These are phyloP conservation scores for Myrmecophaga tridactyla DNA, from an alignment of 2,113 vertebrate genomes.

Conservation along the genomic window DNA sequence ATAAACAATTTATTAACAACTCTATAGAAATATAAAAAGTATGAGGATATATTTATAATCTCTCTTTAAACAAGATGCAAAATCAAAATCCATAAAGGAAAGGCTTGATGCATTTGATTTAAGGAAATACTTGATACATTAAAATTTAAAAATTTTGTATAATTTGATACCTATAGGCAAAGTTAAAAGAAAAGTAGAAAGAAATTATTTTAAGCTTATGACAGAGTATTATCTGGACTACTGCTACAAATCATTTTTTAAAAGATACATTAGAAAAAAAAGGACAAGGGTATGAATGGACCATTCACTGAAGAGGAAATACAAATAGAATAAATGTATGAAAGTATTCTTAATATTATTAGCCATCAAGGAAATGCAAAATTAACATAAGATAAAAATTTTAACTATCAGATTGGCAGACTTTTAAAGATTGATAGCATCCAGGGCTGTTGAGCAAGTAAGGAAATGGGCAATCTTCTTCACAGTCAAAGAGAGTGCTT, in stretches of 20 bases:
- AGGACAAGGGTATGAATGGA: not conserved
- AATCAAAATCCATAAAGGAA: slow-evolving; percentile 34
- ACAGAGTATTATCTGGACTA: not conserved
- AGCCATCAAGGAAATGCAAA: not conserved
- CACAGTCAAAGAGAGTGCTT: not conserved
- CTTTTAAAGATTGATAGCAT: not conserved
- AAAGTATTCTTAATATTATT: not conserved
- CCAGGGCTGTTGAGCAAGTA: not conserved
- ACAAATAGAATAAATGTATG: not conserved
- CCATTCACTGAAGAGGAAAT: not conserved
- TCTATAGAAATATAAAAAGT: not conserved
- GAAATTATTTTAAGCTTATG: not conserved
- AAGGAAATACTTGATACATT: not conserved
- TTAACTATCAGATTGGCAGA: not conserved
- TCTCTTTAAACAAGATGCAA: not conserved
- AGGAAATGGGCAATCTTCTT: not conserved
- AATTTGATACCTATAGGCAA: not conserved
- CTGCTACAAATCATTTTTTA: not conserved
- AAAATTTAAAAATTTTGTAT: slow-evolving; percentile 26
- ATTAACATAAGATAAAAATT: not conserved
- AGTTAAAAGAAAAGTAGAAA: not conserved
- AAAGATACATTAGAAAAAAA: slow-evolving; percentile 24
- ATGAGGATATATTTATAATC: not conserved
- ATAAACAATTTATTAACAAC: slow-evolving; percentile 8
- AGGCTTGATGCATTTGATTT: not conserved